Conservation (phyloP, 2,797 vertebrate genomes). For the Ficedula albicollis region DNA sequence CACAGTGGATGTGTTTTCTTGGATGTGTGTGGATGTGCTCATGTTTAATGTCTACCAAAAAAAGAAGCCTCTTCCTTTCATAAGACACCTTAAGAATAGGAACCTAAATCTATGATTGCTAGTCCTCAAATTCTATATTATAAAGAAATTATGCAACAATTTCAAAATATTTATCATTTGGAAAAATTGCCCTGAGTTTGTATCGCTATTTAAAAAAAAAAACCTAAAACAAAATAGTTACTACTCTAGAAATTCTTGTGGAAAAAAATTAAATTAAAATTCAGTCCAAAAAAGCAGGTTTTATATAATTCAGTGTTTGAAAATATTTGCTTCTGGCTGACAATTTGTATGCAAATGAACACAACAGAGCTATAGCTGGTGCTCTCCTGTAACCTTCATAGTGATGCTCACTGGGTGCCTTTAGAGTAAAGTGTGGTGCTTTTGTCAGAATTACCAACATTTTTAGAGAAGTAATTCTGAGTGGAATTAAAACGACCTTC, state of each 20-base stretch:
- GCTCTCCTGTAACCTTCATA: constrained; percentile 7
- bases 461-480: constrained; percentile 32
- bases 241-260: background rate
- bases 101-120: background rate
- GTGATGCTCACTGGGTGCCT: constrained; percentile 20
- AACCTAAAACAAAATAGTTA: background rate
- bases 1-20: background rate
- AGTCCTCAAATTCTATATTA: background rate
- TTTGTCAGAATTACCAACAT: constrained; percentile 48
- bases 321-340: constrained; percentile 52
- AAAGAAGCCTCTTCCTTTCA: too few relatives aligned
- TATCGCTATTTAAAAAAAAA: background rate
- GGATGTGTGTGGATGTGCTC: too few relatives aligned
- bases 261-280: background rate
- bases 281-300: background rate
- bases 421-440: background rate
- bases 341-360: constrained; percentile 57
- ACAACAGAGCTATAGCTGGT: background rate
- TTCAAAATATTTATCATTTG: background rate
- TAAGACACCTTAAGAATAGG: too few relatives aligned
- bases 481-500: constrained; percentile 51
- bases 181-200: background rate
- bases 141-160: background rate
- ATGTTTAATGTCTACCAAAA: too few relatives aligned
- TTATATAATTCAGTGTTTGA: constrained; percentile 15